Base-by-base conservation (phyloP, 2,888 invertebrate genomes). In the Macrosiphum euphorbiae region DNA sequence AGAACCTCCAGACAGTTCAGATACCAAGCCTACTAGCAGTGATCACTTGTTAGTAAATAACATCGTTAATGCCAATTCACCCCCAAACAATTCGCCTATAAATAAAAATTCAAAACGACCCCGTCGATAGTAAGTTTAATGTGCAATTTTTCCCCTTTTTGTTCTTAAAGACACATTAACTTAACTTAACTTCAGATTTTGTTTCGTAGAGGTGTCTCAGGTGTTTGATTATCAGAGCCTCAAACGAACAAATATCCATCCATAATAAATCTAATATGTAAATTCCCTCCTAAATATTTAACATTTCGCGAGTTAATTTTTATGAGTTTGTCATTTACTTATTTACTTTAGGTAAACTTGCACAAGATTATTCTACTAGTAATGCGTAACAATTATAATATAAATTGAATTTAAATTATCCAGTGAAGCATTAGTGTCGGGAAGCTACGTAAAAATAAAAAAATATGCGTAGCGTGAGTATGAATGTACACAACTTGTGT, bases 1-100 rank as follows among this genome's bases (percentile, higher is more conserved):
- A 96, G 98, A 98, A 96, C 97, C 98, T 16, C 98, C 98, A 96
- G 98, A 98, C 96, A 97, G 96, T 95, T 96, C 96, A 95, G 97
- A 97, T 95, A 96, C 97, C 84, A 97, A 97, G 95, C 96, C 97
- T 78, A 97, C 97, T 94, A 97, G 97, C 96, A 96, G 96, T 95
- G 96, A 96, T 94, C 91, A 94, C 44, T 95, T 96, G 92, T 96
- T 96, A 78, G 96, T 96, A 95, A 96, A 96, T 95, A 96, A 96
- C 95, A 96, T 96, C 95, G 96, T 96, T 85, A 97, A 97, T 95
- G 96, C 96, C 93, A 96, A 96, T 95, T 96, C 96, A 94, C 96
- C 96, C 94, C 94, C 95, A 90, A 92, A 94, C 92, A 94, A 95
- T 58, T 95, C 95, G 87, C 94, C 95, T 94, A 94, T 94, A 92